Conservation (phyloP, 2,113 vertebrate species). For the Mustela nigripes region DNA sequence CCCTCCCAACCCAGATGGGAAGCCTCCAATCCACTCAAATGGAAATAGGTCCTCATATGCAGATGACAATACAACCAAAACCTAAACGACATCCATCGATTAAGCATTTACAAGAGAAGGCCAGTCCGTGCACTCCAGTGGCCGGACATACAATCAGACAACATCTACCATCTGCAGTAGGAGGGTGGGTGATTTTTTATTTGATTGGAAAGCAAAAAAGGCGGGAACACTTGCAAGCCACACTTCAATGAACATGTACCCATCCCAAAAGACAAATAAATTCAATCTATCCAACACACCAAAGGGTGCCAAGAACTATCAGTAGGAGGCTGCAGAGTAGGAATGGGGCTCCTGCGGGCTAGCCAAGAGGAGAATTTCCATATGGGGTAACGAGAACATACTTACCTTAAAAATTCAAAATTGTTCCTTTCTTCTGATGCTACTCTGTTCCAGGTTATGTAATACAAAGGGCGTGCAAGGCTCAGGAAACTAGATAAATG, state of each 20-base stretch:
- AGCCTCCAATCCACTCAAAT: not conserved
- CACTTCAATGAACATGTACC: not conserved
- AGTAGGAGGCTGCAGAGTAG: not conserved
- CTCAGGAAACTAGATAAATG: slow-evolving; percentile 60
- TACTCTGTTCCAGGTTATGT: not conserved
- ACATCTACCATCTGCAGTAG: not conserved
- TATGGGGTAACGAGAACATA: not conserved
- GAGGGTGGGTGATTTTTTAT: not conserved
- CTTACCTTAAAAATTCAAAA: slow-evolving; percentile 34
- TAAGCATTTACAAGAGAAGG: not conserved
- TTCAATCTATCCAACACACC: not conserved
- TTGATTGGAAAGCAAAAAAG: slow-evolving; percentile 25
- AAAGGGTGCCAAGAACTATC: not conserved
- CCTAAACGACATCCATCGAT: not conserved
- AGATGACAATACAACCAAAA: not conserved
- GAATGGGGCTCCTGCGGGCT: not conserved
- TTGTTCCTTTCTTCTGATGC: slow-evolving; percentile 6
- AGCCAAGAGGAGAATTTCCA: not conserved
- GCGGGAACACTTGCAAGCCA: not conserved
- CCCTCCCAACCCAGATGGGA: not conserved
- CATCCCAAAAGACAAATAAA: slow-evolving; percentile 52
- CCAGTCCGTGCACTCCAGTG: accelerated
- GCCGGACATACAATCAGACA: not conserved
- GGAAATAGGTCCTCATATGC: not conserved
- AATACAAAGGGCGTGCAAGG: slow-evolving; percentile 26